Percentiles rank a stretch among this genome's conserved stretches.
Evolutionary conservation across 1,140 invertebrate genomes (phyloP).

Genomic region (Trichoplusia ni): DNA sequence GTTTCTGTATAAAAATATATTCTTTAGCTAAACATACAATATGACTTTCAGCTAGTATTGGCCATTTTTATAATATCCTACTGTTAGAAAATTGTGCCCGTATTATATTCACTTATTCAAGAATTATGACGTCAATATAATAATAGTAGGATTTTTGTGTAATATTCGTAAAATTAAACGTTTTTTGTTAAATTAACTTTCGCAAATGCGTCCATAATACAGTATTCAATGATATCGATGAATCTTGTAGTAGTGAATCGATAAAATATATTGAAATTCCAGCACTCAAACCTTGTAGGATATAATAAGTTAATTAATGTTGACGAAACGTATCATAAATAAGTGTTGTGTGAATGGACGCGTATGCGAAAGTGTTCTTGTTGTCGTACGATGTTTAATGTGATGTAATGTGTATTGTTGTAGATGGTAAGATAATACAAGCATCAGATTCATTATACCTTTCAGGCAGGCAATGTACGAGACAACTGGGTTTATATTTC

Average conservation of each 20-base stretch:
- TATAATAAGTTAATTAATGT: too few species aligned
- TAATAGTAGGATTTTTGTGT: constrained; percentile 15
- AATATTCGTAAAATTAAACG: constrained; percentile 10
- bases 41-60: neutral
- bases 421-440: constrained; percentile 40
- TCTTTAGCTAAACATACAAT: neutral
- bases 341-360: constrained; percentile 8
- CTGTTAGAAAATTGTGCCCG: constrained; percentile 14
- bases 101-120: constrained; percentile 7
- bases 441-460: constrained; percentile 9
- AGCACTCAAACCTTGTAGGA: too few species aligned
- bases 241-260: too few species aligned
- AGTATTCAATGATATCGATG: neutral
- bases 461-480: neutral
- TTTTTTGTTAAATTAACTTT: constrained; percentile 16
- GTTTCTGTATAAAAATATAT: neutral
- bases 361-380: constrained; percentile 15
- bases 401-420: constrained; percentile 39
- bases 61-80: constrained; percentile 3
- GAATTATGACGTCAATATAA: constrained; percentile 25
- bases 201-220: neutral
- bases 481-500: too few species aligned
- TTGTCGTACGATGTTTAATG: constrained; percentile 36
- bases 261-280: too few species aligned
- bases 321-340: too few species aligned